phyloP scores from a whole-genome alignment of 2,113 vertebrate species.

The Corythoichthys haematopterus region DNA sequence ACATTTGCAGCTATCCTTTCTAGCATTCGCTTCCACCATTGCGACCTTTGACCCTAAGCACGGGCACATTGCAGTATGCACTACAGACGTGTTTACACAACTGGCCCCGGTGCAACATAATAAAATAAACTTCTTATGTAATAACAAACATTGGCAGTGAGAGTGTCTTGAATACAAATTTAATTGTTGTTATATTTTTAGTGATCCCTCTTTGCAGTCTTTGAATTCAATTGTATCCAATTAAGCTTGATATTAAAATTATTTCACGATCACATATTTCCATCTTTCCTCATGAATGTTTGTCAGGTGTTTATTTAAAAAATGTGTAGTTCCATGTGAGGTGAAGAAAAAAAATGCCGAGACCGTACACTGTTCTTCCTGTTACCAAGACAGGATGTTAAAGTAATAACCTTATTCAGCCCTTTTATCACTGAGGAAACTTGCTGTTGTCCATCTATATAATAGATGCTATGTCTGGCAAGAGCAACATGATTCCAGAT shows the following conservation, averaged over 20 bases:
- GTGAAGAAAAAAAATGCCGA: not conserved
- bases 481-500: too few species aligned
- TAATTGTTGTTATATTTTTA: slow-evolving; percentile 3
- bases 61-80: not conserved
- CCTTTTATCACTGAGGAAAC: not conserved
- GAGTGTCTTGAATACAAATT: slow-evolving; percentile 26
- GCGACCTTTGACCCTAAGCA: not conserved
- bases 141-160: slow-evolving; percentile 26
- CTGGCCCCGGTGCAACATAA: slow-evolving; percentile 15
- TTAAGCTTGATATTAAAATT: slow-evolving; percentile 14
- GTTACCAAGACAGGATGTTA: not conserved
- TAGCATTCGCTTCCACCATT: not conserved
- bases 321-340: not conserved
- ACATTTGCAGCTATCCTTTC: slow-evolving; percentile 5
- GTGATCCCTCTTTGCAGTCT: slow-evolving; percentile 22
- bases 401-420: not conserved
- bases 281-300: slow-evolving; percentile 20
- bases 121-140: slow-evolving; percentile 16
- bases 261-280: slow-evolving; percentile 18
- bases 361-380: not conserved
- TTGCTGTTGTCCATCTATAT: too few species aligned
- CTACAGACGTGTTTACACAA: slow-evolving; percentile 16
- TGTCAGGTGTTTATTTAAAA: slow-evolving; percentile 19
- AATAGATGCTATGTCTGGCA: too few species aligned
- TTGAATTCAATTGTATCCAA: slow-evolving; percentile 29